Base-by-base conservation (phyloP, 2,113 vertebrate species). In the Seriola rivoliana region DNA sequence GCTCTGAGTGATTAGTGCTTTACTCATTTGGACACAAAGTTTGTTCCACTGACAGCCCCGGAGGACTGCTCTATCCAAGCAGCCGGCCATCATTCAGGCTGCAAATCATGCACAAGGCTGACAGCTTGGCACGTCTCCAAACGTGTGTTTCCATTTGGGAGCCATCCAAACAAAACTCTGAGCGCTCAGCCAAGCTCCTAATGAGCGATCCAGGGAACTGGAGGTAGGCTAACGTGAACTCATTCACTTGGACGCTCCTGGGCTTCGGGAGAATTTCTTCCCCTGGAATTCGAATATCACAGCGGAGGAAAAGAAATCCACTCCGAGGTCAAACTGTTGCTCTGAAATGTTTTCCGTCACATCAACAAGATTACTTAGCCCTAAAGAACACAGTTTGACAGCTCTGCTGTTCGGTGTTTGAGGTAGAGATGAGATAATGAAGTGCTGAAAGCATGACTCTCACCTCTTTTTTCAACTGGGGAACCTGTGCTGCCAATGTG, bases 121-220 rank as follows among this genome's bases (percentile, higher is more conserved):
- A 89, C 89, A 85, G 88, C 78, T 79, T 93, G 93, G 93, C 88
- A 25, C 23, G 0, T 23, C 78, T 90, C 93, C 93, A 91, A 83
- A 86, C 75, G 86, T 83, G 90, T 86, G 88, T 93, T 94, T 93
- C 88, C 91, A 92, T 94, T 91, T 95, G 94, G 92, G 86, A 92
- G 71, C 71, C 68, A 54, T 93, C 91, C 93, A 95, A 94, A 93
- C 76, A 84, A 92, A 94, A 94, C 86, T 86, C 71, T 16, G 82
- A 83, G 81, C 48, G 70, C 87, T 76, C 80, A 81, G 89, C 91
- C 92, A 90, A 89, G 72, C 89, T 86, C 88, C 75, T 90, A 89
- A 90, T 91, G 93, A 93, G 89, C 40, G 32, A 91, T 85, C 71
- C 85, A 87, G 88, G 85, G 78, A 85, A 29, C 77, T 58, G 63